phyloP scores from a whole-genome alignment of 2,113 vertebrate genomes.

The Dicaeum eximium region DNA sequence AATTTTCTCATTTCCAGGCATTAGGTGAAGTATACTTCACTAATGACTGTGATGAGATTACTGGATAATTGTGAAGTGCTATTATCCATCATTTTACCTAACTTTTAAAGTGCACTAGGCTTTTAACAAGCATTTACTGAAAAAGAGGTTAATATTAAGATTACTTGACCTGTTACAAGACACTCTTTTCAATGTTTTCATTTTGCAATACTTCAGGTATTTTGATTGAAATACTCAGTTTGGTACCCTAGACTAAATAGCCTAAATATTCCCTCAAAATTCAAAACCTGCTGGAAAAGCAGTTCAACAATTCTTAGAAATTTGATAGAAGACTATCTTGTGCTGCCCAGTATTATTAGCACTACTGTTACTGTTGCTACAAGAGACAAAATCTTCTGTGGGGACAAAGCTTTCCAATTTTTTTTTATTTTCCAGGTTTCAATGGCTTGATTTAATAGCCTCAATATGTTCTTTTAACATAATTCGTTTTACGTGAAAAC shows the following conservation, averaged over 20 bases:
- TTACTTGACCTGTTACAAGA: background rate
- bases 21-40: background rate
- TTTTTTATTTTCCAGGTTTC: background rate
- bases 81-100: background rate
- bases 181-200: background rate
- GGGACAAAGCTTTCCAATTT: background rate
- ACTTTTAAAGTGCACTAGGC: background rate
- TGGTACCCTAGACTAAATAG: background rate
- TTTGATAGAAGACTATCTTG: accelerated
- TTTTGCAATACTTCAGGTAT: background rate
- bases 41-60: background rate
- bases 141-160: background rate
- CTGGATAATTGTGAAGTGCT: background rate
- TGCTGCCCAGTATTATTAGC: background rate
- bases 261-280: background rate
- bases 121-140: background rate
- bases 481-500: background rate
- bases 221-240: background rate
- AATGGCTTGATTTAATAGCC: background rate
- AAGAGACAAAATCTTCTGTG: background rate
- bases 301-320: background rate
- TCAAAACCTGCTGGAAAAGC: background rate
- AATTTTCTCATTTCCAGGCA: background rate
- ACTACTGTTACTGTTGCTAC: background rate
- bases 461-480: background rate